Evolutionary conservation across 2,888 invertebrate genomes (phyloP), one percentile per base, ranked within the genome.

Genomic region (Bombyx huttoni): DNA sequence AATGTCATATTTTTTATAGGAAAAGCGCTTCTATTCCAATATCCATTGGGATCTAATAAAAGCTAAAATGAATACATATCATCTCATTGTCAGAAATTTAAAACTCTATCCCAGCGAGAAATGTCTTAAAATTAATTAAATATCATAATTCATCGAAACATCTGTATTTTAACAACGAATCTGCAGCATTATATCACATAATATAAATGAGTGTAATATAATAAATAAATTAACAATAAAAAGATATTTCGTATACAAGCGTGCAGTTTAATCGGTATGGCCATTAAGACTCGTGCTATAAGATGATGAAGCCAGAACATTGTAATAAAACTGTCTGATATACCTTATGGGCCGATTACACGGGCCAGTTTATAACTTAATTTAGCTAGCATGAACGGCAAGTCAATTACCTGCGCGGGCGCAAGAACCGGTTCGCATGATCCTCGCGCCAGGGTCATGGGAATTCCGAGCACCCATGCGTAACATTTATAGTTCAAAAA

Each of bases 351-450:
- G 73, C 73, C 72, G 71, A 75, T 75, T 75, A 76, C 66, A 73
- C 73, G 73, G 72, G 68, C 73, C 77, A 71, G 79, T 81, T 85
- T 81, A 85, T 81, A 78, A 78, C 84, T 85, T 81, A 83, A 85
- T 85, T 82, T 81, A 79, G 74, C 73, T 70, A 68, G 65, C 61
- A 40, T 40, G 40, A 61, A 60, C 64, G 64, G 60, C 60, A 61
- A 81, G 81, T 79, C 80, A 78, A 78, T 85, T 86, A 84, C 85
- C 86, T 86, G 86, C 82, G 86, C 83, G 63, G 63, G 79, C 79
- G 81, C 83, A 75, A 63, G 67, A 75, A 77, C 88, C 86, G 87
- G 87, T 87, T 80, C 66, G 70, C 72, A 69, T 61, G 75, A 75
- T 75, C 73, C 70, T 61, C 66, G 64, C 62, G 59, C 67, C 58